These are phyloP conservation scores for Mactra quadrangularis DNA, from an alignment of 1,140 invertebrate species.

Conservation along the genomic window DNA sequence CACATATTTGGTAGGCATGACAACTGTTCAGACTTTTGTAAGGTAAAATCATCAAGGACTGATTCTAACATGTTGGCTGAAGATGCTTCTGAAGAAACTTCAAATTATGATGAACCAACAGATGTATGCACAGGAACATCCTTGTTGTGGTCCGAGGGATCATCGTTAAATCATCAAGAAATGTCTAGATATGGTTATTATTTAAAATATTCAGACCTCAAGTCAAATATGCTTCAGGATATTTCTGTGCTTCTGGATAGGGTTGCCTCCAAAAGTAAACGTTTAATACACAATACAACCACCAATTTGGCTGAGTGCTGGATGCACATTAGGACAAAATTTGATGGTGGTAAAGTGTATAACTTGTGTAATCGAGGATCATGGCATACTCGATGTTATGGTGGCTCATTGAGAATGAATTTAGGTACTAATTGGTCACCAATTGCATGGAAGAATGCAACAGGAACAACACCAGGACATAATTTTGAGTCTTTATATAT, in stretches of 20 bases:
- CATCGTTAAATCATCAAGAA: background rate
- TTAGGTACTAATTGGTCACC: background rate
- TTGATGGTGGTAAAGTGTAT: constrained; percentile 78
- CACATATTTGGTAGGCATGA: constrained; percentile 24
- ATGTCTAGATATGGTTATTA: too few species aligned
- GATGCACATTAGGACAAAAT: constrained; percentile 78
- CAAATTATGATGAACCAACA: background rate
- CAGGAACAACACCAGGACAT: background rate
- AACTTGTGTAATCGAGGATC: constrained; percentile 20
- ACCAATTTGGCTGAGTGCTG: constrained; percentile 82
- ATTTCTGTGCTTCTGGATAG: background rate
- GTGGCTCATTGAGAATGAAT: background rate
- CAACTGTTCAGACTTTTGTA: background rate
- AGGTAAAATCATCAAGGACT: too few species aligned
- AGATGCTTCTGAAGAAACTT: too few species aligned
- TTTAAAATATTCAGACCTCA: too few species aligned
- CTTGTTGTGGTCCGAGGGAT: background rate
- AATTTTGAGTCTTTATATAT: background rate
- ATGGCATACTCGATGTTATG: constrained; percentile 8
- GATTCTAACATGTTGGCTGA: too few species aligned
- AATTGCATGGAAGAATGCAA: background rate
- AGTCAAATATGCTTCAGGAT: background rate
- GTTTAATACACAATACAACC: constrained; percentile 78
- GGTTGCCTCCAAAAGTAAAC: constrained; percentile 60
- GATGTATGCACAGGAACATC: background rate